Base-by-base conservation (phyloP, 2,888 invertebrate species). In the Drosophila falleni region DNA sequence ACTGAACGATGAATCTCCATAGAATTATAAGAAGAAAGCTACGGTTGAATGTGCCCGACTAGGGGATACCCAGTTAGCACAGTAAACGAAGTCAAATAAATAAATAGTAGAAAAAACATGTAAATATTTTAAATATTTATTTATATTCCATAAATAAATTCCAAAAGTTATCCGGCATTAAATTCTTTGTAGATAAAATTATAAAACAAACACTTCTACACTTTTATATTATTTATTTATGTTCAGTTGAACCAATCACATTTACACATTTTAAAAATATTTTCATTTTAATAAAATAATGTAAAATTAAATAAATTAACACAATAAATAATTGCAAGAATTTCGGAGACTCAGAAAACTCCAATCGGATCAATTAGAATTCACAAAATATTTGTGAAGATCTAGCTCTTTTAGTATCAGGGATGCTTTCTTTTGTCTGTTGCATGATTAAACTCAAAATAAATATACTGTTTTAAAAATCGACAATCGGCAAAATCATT, bases 1-100 rank as follows among this genome's bases (percentile, higher is more conserved):
- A 60, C 51, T 49, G 51, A 44, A 49, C 41, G 15, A 49, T 61
- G 60, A 58, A 55, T 61, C 64, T 49, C 62, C 47, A 29, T 41
- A 39, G 50, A 39, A 37, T 54, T 41, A 31, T 16, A 41, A 23
- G 23, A 44, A 15, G 10, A 35, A 15, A 2, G 19, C 6, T 10
- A 23, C 8, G 10, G 19, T 33, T 5, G 44, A 23, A 33, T 15
- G 10, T 56, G 35, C 44, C 26, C 23, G 23, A 15, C 44, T 1
- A 11, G 0, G 0, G 11, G 11, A 11, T 44, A 44, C 33, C n/a
- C 33, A 5, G 19, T 9, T 3, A 29, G n/a, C 8, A 9, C n/a
- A n/a, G n/a, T 6, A 35, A 50, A 2, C 13, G 5, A 35, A 50
- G 23, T 44, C 2, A 10, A 23, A 19, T 19, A 1, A 19, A 19